phyloP scores from a whole-genome alignment of 2,888 invertebrate species.

The Ypsolopha sequella region DNA sequence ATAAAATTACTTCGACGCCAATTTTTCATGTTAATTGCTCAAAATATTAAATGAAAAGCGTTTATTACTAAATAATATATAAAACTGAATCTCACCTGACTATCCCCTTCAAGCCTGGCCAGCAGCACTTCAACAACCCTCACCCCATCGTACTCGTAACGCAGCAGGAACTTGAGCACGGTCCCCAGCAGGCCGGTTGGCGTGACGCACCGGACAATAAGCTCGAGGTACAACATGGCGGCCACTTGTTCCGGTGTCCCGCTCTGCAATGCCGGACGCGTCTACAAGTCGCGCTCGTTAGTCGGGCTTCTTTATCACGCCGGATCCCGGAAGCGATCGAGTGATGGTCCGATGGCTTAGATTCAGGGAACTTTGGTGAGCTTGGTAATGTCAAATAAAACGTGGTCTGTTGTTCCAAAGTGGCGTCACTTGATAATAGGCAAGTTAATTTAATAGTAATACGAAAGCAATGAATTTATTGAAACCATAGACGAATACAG shows the following conservation, averaged over 20 bases:
- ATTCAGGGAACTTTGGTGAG: too few relatives aligned
- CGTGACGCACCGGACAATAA: slow-evolving; percentile 89
- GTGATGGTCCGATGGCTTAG: slow-evolving; percentile 5
- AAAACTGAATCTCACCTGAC: slow-evolving; percentile 73
- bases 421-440: neutral
- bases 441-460: too few relatives aligned
- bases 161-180: slow-evolving; percentile 87
- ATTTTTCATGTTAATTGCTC: too few relatives aligned
- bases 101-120: slow-evolving; percentile 79
- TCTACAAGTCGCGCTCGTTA: slow-evolving; percentile 41
- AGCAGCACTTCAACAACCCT: slow-evolving; percentile 86
- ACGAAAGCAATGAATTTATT: too few relatives aligned
- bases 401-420: neutral
- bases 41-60: too few relatives aligned
- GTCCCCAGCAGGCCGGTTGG: slow-evolving; percentile 86
- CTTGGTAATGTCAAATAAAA: neutral
- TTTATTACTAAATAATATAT: too few relatives aligned
- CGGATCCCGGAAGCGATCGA: slow-evolving; percentile 5
- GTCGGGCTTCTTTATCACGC: slow-evolving; percentile 13
- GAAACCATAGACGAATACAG: too few relatives aligned
- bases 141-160: slow-evolving; percentile 86
- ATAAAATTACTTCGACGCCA: too few relatives aligned
- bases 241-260: slow-evolving; percentile 90
- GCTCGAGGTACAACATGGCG: slow-evolving; percentile 93
- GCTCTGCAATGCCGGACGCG: slow-evolving; percentile 76